These are phyloP conservation scores for Pilophorus perplexus DNA, from an alignment of 2,888 invertebrate genomes.

Conservation along the genomic window DNA sequence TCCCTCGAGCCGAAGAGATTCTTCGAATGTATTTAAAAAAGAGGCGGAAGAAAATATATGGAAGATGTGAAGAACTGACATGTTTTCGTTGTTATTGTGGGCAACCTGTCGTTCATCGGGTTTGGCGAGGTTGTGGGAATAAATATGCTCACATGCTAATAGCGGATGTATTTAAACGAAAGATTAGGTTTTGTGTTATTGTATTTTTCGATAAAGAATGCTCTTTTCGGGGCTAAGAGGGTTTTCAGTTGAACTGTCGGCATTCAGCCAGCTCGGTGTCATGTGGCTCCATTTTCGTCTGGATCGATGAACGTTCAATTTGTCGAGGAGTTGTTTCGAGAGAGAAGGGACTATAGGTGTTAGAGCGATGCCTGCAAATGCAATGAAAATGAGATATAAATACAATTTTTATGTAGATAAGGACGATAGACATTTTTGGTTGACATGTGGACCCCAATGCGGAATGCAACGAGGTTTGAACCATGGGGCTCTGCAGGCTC, in stretches of 20 bases:
- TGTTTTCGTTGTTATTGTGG: not conserved
- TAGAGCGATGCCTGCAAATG: conserved; percentile 66
- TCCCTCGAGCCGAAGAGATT: not conserved
- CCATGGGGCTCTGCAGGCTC: no score
- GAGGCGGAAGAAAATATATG: conserved; percentile 26
- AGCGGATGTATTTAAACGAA: no score
- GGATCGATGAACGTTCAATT: conserved; percentile 57
- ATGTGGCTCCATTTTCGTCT: conserved; percentile 58
- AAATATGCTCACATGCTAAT: no score
- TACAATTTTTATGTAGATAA: no score
- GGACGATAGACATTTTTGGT: no score
- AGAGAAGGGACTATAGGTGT: conserved; percentile 83
- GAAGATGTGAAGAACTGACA: conserved; percentile 22
- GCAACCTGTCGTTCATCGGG: no score
- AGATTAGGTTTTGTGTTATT: no score
- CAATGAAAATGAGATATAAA: not conserved
- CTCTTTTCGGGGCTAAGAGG: conserved; percentile 45
- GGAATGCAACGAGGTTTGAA: no score
- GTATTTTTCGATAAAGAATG: conserved; percentile 50
- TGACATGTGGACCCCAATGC: no score
- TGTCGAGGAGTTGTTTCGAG: conserved; percentile 66
- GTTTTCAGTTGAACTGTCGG: not conserved
- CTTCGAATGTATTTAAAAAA: conserved; percentile 22
- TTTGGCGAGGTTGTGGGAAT: not conserved
- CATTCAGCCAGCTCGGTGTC: conserved; percentile 49